Evolutionary conservation across 1,140 invertebrate genomes (phyloP).

Genomic region (Meloidogyne floridensis): DNA sequence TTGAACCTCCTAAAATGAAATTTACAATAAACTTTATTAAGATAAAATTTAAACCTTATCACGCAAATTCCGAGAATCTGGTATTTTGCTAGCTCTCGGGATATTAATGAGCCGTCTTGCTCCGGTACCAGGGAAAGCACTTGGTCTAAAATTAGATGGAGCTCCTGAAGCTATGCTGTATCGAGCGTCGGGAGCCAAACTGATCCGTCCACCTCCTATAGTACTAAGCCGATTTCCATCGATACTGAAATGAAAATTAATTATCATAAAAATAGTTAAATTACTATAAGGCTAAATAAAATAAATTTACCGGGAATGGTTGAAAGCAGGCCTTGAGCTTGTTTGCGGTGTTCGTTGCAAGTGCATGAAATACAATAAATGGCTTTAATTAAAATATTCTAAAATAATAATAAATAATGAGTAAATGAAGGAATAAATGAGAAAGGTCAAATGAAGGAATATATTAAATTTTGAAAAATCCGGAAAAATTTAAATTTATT

Average conservation of each 20-base stretch:
- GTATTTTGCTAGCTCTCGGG: neutral
- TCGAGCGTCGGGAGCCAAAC: neutral
- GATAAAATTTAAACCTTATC: neutral
- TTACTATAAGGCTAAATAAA: too few relatives aligned
- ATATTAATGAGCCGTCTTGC: neutral
- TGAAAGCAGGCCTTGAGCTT: neutral
- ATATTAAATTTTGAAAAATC: too few relatives aligned
- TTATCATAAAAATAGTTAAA: too few relatives aligned
- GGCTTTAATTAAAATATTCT: too few relatives aligned
- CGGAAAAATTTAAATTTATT: too few relatives aligned
- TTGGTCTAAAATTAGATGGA: slow-evolving; percentile 1
- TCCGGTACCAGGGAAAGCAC: slow-evolving; percentile 12
- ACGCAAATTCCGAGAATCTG: slow-evolving; percentile 15
- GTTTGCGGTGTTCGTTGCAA: neutral
- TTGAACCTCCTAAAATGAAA: slow-evolving; percentile 18
- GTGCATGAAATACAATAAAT: neutral
- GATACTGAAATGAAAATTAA: neutral
- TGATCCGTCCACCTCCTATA: neutral
- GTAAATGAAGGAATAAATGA: too few relatives aligned
- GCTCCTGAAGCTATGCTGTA: neutral
- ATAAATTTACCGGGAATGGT: neutral
- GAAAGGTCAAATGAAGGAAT: too few relatives aligned
- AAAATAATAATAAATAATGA: too few relatives aligned
- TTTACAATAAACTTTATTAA: neutral
- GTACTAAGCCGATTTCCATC: neutral